Evolutionary conservation across 2,888 invertebrate species (phyloP).

Genomic region (Polydrusus cervinus): DNA sequence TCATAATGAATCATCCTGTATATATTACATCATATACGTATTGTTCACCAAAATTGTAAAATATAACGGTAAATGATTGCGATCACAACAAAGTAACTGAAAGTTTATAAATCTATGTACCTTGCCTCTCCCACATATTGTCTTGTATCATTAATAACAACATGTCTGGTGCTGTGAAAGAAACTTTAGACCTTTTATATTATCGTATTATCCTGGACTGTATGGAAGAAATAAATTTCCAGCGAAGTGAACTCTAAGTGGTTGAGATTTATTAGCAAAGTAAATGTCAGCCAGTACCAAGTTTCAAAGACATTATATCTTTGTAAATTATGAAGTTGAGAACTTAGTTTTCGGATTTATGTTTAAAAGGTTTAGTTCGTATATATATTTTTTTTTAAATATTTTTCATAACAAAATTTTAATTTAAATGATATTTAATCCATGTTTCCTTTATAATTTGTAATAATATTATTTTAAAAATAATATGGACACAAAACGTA

Average conservation of each 20-base stretch:
- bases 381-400: too few relatives aligned
- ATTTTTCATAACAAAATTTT: conserved; percentile 1
- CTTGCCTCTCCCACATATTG: conserved; percentile 50
- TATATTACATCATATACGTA: too few relatives aligned
- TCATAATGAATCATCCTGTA: too few relatives aligned
- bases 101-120: conserved; percentile 30
- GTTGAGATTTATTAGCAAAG: conserved; percentile 47
- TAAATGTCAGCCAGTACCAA: conserved; percentile 47
- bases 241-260: conserved; percentile 53
- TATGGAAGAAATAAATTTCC: conserved; percentile 48
- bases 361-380: too few relatives aligned
- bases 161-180: conserved; percentile 40
- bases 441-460: too few relatives aligned
- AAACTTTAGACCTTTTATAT: conserved; percentile 50
- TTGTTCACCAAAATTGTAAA: too few relatives aligned
- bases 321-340: conserved; percentile 20
- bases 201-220: conserved; percentile 47
- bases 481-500: too few relatives aligned
- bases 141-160: conserved; percentile 42
- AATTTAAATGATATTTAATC: too few relatives aligned
- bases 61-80: too few relatives aligned
- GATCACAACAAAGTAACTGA: too few relatives aligned
- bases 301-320: conserved; percentile 31
- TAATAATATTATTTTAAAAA: too few relatives aligned
- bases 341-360: conserved; percentile 10